phyloP scores from a whole-genome alignment of 2,797 vertebrate species.

The Lagodon rhomboides region DNA sequence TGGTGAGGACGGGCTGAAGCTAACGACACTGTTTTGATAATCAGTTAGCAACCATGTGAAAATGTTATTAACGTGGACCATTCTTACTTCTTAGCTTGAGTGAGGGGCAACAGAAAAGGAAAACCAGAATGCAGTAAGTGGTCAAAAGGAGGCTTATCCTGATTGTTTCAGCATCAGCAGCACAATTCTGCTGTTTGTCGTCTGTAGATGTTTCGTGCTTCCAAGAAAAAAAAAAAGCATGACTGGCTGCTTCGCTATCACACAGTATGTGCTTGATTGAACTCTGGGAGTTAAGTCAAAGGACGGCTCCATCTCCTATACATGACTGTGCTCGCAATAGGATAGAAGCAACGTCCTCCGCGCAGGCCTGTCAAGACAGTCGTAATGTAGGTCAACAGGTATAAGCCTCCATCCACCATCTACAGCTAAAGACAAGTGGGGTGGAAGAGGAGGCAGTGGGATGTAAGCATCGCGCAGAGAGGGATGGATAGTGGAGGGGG shows the following conservation, averaged over 20 bases:
- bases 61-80: background rate
- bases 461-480: slow-evolving; percentile 30
- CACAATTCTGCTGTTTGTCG: background rate
- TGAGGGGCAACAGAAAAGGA: slow-evolving; percentile 1
- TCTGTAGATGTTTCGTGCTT: background rate
- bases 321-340: slow-evolving; percentile 7
- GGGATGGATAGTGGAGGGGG: slow-evolving; percentile 32
- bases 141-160: background rate
- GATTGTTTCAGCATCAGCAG: background rate
- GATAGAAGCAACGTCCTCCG: slow-evolving; percentile 21
- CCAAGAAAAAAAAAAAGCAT: background rate
- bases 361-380: slow-evolving; percentile 27
- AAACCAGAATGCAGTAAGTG: background rate
- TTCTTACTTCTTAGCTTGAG: background rate
- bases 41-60: background rate
- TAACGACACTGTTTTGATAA: background rate
- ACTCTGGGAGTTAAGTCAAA: slow-evolving; percentile 2
- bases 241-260: background rate
- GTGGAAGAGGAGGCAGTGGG: slow-evolving; percentile 62
- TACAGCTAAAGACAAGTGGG: slow-evolving; percentile 57
- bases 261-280: slow-evolving; percentile 7
- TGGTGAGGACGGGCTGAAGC: background rate
- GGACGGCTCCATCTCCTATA: background rate
- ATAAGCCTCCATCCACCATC: slow-evolving; percentile 56
- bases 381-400: slow-evolving; percentile 77